Base-by-base conservation (phyloP, 2,113 vertebrate species). In the Lepidothrix coronata region DNA sequence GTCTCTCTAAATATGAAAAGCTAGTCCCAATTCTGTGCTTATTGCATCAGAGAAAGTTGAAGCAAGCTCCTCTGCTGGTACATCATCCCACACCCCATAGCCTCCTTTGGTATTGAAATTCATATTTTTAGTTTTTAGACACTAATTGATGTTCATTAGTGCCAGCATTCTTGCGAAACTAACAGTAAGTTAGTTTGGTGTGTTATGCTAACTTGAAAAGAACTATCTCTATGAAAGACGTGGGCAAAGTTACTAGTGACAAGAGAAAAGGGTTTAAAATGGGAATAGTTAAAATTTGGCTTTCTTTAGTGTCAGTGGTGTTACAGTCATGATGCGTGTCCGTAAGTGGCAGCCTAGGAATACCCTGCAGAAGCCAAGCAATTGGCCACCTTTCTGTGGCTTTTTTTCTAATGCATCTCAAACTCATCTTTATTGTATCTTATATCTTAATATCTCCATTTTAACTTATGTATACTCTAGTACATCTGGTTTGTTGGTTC, bases 71-170 rank as follows among this genome's bases (percentile, higher is more conserved):
- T 73, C 18, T 87, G 17, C 37, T 67, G 39, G 10, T 55, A 11
- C 0, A 0, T 75, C 9, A 15, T 67, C 12, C 16, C 14, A 25
- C 3, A 19, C 4, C 17, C 20, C 31, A 46, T 31, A 14, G 8
- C 46, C 6, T 73, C 8, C 8, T 75, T 61, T 67, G 75, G 9
- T 72, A 14, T 25, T 43, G 14, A 63, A 72, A 46, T 54, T 31
- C 2, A 2, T 30, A 4, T 23, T 7, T 52, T 77, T 58, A 72
- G 5, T 19, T 78, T 88, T 55, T 51, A 48, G 21, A 23, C 61
- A 17, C 2, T 44, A 11, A 37, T 67, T 75, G 54, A 22, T 31
- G 28, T 85, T 73, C 6, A 22, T 58, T 67, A 54, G 18, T 57
- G 18, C 15, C 30, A 85, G 11, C 8, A 16, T 59, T 90, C 58